Evolutionary conservation across 2,797 vertebrate species (phyloP), one percentile per base, ranked within the genome.

Genomic region (Schizothorax lantsangensis): DNA sequence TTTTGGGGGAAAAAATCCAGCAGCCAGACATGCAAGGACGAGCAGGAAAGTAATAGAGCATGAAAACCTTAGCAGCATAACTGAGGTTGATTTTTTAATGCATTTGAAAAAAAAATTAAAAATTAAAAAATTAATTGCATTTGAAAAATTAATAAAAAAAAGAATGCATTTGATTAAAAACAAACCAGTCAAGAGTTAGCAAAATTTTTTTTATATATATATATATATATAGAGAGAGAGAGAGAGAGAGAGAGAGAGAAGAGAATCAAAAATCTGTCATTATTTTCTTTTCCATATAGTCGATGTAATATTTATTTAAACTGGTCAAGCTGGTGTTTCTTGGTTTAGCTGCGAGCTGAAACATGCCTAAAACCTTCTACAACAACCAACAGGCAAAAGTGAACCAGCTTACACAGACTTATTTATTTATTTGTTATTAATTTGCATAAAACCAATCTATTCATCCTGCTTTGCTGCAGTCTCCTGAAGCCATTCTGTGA

Each of bases 1-100:
- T 54, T 78, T n/a, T 45, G 10, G 26, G 7, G 19, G 1, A n/a
- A n/a, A 33, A 45, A 86, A 49, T 26, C 23, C 33, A 62, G 71
- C 57, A 83, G 33, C 59, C 30, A n/a, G 81, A 81, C 49, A 36
- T 26, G 57, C 64, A 82, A 64, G 38, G 75, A 81, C 8, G 43
- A 45, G 40, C 26, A 78, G 54, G 68, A 54, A 78, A 72, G 64
- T 15, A 68, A 68, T 4, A 3, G 11, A n/a, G 8, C 4, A 45
- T 54, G 45, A 33, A 79, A 69, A 57, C 47, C 49, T 10, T 79
- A 33, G 19, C 49, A 59, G 75, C 49, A 23, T 26, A 71, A 54
- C 71, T 57, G 49, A 57, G 47, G n/a, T 23, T 33, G 9, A 36
- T 68, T 84, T n/a, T 78, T 81, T 40, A 26, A 79, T 5, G 33